These are phyloP conservation scores for Eupithecia subumbrata DNA, from an alignment of 2,888 invertebrate species.

Conservation along the genomic window DNA sequence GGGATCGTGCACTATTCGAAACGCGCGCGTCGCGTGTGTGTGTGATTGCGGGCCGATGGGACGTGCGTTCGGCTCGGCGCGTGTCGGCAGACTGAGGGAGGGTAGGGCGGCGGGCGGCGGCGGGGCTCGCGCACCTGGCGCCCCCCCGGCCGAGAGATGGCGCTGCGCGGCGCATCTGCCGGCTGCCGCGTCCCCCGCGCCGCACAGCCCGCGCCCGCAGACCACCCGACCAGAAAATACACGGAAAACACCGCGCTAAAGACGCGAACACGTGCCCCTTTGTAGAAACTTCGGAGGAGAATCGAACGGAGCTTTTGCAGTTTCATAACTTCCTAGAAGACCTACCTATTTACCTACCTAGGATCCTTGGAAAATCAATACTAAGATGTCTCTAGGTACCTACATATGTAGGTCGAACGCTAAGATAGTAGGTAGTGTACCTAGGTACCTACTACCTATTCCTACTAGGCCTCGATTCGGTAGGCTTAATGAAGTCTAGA, in stretches of 20 bases:
- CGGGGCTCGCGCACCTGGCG: slow-evolving; percentile 76
- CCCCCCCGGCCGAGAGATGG: slow-evolving; percentile 75
- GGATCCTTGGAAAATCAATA: neutral
- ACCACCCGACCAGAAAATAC: slow-evolving; percentile 77
- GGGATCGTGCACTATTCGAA: slow-evolving; percentile 80
- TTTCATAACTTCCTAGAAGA: neutral
- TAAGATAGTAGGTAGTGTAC: too few relatives aligned
- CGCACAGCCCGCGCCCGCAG: slow-evolving; percentile 46
- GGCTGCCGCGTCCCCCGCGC: slow-evolving; percentile 56
- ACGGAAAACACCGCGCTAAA: slow-evolving; percentile 77
- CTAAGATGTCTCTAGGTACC: neutral
- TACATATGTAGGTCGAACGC: neutral
- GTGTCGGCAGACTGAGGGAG: slow-evolving; percentile 82
- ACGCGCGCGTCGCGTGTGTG: slow-evolving; percentile 79
- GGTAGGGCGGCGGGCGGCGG: slow-evolving; percentile 72
- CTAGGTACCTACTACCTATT: neutral
- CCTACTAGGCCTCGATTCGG: neutral
- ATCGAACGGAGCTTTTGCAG: slow-evolving; percentile 46
- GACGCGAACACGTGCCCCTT: slow-evolving; percentile 77
- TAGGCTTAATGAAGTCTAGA: neutral
- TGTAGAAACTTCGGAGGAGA: slow-evolving; percentile 71
- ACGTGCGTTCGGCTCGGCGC: slow-evolving; percentile 76
- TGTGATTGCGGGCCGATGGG: slow-evolving; percentile 64
- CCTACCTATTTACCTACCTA: neutral
- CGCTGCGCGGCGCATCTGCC: slow-evolving; percentile 82